Evolutionary conservation across 2,113 vertebrate genomes (phyloP).

Genomic region (Mustelus asterias): DNA sequence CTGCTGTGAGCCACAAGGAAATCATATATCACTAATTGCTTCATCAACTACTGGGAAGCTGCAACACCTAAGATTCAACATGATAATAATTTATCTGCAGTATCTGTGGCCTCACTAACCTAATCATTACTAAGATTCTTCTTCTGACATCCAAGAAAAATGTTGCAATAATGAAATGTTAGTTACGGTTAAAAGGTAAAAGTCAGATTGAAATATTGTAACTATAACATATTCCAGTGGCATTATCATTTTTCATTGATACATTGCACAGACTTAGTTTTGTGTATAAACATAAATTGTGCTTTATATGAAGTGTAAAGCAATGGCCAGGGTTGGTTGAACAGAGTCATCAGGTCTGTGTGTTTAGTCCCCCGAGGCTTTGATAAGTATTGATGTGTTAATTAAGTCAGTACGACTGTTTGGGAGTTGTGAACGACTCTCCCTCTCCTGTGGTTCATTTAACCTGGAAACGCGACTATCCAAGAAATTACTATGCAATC

Average conservation of each 20-base stretch:
- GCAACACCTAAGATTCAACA: conserved; percentile 17
- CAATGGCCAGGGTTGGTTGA: not conserved
- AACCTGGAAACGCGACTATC: not conserved
- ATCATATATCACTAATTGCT: not conserved
- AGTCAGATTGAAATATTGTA: conserved; percentile 1
- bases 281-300: not conserved
- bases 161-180: not conserved
- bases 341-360: not conserved
- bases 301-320: not conserved
- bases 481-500: not conserved
- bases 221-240: not conserved
- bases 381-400: not conserved
- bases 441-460: conserved; percentile 7
- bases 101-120: not conserved
- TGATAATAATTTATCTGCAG: conserved; percentile 20
- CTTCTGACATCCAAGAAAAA: not conserved
- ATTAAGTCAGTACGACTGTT: not conserved
- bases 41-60: not conserved
- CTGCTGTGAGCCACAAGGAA: not conserved
- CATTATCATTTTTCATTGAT: not conserved
- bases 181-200: not conserved
- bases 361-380: not conserved
- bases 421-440: not conserved
- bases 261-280: not conserved
- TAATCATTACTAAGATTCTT: not conserved